Evolutionary conservation across 2,888 invertebrate species (phyloP).

Genomic region (Melipona beecheii): DNA sequence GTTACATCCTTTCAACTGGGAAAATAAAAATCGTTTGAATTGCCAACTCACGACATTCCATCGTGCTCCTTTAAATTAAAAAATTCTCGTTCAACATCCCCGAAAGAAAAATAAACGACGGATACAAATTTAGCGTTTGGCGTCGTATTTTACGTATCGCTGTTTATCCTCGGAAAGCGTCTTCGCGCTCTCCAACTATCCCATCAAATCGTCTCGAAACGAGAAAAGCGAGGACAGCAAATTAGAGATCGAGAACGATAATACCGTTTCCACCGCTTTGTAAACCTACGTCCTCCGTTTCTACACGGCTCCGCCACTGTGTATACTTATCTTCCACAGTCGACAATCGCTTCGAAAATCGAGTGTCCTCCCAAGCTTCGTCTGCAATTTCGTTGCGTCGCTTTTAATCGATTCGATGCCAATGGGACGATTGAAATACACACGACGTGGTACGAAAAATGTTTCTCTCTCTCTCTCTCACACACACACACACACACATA

Average conservation of each 20-base stretch:
- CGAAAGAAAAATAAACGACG: not conserved
- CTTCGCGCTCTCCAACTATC: not conserved
- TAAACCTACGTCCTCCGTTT: constrained; percentile 8
- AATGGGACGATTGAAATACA: not conserved
- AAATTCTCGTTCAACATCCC: not conserved
- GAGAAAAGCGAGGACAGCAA: constrained; percentile 54
- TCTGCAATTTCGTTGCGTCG: not conserved
- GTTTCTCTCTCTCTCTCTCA: too few species aligned
- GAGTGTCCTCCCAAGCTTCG: not conserved
- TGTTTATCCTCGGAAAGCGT: constrained; percentile 48
- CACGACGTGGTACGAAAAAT: not conserved
- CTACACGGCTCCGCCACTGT: not conserved
- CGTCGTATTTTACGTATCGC: constrained; percentile 7
- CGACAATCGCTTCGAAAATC: constrained; percentile 1
- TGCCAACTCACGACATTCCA: too few species aligned
- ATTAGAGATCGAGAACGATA: constrained; percentile 48
- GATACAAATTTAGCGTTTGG: constrained; percentile 26
- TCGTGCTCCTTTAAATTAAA: constrained; percentile 4
- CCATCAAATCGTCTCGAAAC: constrained; percentile 46
- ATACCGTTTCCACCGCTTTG: constrained; percentile 35
- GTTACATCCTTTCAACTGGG: too few species aligned
- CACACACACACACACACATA: too few species aligned
- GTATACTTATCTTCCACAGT: not conserved
- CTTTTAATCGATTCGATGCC: not conserved
- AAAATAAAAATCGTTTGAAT: too few species aligned